Percentiles rank a stretch among this genome's conserved stretches.
phyloP scores from a whole-genome alignment of 2,797 vertebrate species.

The Ctenosaura bakeri region DNA sequence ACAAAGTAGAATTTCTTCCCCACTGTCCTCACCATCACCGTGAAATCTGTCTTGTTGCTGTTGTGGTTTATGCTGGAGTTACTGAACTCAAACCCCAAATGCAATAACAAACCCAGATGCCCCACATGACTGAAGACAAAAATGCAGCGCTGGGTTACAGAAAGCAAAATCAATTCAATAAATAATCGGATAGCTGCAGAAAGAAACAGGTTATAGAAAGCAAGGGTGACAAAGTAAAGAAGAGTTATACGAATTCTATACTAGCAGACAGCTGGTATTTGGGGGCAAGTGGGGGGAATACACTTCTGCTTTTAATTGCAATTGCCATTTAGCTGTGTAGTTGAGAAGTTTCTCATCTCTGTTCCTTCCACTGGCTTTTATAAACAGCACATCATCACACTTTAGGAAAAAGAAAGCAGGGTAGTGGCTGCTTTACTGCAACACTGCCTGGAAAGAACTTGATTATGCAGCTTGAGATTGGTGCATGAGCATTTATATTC shows the following conservation, averaged over 20 bases:
- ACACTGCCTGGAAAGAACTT: no score
- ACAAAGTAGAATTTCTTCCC: conserved; percentile 59
- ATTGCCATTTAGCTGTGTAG: not conserved
- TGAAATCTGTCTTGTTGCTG: not conserved
- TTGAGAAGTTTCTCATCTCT: not conserved
- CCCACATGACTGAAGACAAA: not conserved
- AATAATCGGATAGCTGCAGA: not conserved
- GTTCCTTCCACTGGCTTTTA: not conserved
- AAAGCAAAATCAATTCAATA: not conserved
- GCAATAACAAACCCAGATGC: not conserved
- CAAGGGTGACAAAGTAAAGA: not conserved
- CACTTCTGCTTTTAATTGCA: not conserved
- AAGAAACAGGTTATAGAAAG: not conserved
- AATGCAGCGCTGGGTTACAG: not conserved
- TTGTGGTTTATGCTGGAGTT: not conserved
- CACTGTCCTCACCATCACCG: not conserved
- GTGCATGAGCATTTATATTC: not conserved
- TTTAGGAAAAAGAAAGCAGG: no score
- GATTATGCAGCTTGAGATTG: not conserved
- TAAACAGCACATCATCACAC: not conserved
- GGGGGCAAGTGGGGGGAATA: not conserved
- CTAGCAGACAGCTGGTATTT: not conserved
- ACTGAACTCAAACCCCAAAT: not conserved
- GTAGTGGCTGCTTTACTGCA: not conserved
- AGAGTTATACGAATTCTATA: not conserved